Conservation (phyloP, 2,888 invertebrate genomes). For the Lutraria lutraria region DNA sequence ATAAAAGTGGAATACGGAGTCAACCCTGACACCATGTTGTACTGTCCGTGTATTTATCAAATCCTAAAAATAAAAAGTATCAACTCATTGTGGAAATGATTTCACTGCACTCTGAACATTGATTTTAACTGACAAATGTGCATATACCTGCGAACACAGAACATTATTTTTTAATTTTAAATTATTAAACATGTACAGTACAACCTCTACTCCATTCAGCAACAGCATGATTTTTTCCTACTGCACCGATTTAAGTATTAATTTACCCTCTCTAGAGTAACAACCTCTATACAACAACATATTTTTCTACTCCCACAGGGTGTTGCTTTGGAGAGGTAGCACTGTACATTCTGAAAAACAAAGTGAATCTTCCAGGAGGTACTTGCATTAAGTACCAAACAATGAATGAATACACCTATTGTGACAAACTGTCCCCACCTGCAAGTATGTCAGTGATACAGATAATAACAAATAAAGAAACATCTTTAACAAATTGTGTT, state of each 20-base stretch:
- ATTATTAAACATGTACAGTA: too few species aligned
- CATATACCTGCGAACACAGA: too few species aligned
- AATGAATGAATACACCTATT: neutral
- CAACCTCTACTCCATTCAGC: too few species aligned
- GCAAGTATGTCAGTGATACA: neutral
- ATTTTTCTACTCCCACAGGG: too few species aligned
- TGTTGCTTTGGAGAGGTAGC: too few species aligned
- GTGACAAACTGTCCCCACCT: neutral
- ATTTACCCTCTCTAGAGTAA: too few species aligned
- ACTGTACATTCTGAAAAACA: neutral
- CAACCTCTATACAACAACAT: too few species aligned
- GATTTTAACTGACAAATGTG: too few species aligned
- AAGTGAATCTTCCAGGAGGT: neutral
- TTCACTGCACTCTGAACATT: too few species aligned
- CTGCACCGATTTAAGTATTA: too few species aligned
- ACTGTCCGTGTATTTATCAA: neutral
- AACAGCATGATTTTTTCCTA: too few species aligned
- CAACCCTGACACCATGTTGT: constrained; percentile 58
- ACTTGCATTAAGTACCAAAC: neutral
- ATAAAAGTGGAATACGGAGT: constrained; percentile 63
- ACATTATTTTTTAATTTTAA: too few species aligned
- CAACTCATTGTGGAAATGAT: neutral
- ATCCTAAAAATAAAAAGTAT: constrained; percentile 11
- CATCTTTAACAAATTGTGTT: neutral
- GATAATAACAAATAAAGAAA: neutral